Base-by-base conservation (phyloP, 2,888 invertebrate genomes). In the Caenorhabditis drosophilae region DNA sequence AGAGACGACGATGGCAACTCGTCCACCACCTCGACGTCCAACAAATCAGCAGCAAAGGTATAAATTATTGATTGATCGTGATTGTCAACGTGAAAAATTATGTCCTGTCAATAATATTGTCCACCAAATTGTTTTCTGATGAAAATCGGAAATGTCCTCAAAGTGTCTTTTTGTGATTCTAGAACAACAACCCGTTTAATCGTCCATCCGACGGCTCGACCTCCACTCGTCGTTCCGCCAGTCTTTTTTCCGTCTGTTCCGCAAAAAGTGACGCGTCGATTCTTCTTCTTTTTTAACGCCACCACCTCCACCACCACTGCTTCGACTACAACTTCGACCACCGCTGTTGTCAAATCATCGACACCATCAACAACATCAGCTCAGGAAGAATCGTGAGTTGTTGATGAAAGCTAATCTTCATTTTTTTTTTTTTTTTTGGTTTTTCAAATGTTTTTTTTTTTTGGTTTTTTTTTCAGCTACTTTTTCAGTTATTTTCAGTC, bases 241-340 rank as follows among this genome's bases (percentile, higher is more conserved):
- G 52, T 57, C 16, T n/a, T n/a, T n/a, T n/a, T n/a, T n/a, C n/a
- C n/a, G n/a, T n/a, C n/a, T n/a, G 53, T 49, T 34, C 57, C 57
- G 31, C 54, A 51, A 45, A 64, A 64, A 35, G 58, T 58, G 36
- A 64, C 58, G 11, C 54, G 64, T 23, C 58, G 58, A 47, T 64
- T 64, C 42, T 64, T 64, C 54, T 58, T 58, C 38, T 64, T 64
- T 47, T 58, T 64, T 9, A 25, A 46, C 20, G 18, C 52, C 9
- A 45, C 42, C 26, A 26, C 57, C 16, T 15, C 44, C 22, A 38
- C 50, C 12, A 27, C 35, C 9, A 35, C 56, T 31, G 38, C 57
- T n/a, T 38, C 50, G 2, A 48, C 58, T 23, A 45, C 63, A 40
- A 46, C 51, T 18, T n/a, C 38, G 6, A 51, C 62, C n/a, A 53